A percentile compares a stretch with the other conserved stretches of the same genome.
Evolutionary conservation across 2,888 invertebrate genomes (phyloP).

Genomic region (Sminthurinus aureus): DNA sequence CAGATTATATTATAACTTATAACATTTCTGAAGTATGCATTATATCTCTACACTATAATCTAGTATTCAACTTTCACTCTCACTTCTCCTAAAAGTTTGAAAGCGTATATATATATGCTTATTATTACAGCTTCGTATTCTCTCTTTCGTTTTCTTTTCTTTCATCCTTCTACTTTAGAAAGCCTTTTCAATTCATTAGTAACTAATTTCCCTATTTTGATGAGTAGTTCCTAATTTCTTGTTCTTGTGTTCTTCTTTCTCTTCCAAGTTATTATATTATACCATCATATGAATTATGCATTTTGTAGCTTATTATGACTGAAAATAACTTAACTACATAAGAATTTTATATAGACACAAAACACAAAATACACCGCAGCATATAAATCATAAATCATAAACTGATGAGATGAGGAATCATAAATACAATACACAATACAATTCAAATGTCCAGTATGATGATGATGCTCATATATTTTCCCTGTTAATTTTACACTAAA

Average conservation of each 20-base stretch:
- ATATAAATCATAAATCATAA: no score
- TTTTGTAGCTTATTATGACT: no score
- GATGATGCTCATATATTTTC: no score
- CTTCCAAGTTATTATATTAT: not conserved
- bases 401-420: no score
- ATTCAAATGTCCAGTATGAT: no score
- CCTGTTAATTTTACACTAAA: no score
- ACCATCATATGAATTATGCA: not conserved
- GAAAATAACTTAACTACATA: no score
- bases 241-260: not conserved
- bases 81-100: not conserved
- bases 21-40: no score
- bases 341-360: no score
- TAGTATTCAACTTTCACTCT: not conserved
- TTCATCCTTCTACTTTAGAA: not conserved
- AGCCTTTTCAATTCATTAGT: conserved; percentile 5
- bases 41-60: not conserved
- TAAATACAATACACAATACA: no score
- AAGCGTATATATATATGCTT: not conserved
- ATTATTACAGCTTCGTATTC: not conserved
- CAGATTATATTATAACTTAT: not conserved
- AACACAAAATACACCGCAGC: no score
- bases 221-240: not conserved
- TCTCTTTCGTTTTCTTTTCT: no score
- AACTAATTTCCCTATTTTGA: conserved; percentile 11